These are phyloP conservation scores for Haplotaxodon microlepis DNA, from an alignment of 2,113 vertebrate genomes.

Conservation along the genomic window DNA sequence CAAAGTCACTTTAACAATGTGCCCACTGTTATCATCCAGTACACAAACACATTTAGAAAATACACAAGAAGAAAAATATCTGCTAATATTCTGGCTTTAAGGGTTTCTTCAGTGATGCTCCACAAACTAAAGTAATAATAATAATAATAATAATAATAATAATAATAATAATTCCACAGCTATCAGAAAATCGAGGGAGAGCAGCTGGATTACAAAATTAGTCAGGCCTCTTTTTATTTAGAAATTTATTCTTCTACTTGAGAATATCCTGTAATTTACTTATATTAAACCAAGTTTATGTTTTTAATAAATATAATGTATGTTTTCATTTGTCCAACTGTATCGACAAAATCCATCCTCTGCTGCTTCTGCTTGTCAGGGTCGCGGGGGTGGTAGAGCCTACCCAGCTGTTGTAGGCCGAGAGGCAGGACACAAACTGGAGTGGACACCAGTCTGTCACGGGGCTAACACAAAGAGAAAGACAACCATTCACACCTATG, in stretches of 20 bases:
- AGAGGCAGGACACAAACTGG: neutral
- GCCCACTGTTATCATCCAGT: neutral
- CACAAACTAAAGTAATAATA: neutral
- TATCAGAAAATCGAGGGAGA: neutral
- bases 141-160: neutral
- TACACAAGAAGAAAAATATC: neutral
- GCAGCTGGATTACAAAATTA: neutral
- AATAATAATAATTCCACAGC: neutral
- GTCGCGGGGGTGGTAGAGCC: accelerated
- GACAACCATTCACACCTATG: neutral
- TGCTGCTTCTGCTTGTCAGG: accelerated
- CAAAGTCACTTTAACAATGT: neutral
- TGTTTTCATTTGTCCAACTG: neutral
- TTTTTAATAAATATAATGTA: neutral
- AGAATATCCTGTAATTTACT: neutral
- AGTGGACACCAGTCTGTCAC: neutral
- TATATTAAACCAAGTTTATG: neutral
- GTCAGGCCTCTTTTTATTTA: neutral
- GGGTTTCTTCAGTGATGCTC: neutral
- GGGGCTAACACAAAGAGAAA: neutral
- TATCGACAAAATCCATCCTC: neutral
- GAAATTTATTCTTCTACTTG: neutral
- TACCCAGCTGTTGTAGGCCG: accelerated
- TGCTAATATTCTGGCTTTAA: neutral
- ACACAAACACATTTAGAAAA: neutral